Conservation (phyloP, 1,140 invertebrate genomes). For the Arctopsyche grandis region DNA sequence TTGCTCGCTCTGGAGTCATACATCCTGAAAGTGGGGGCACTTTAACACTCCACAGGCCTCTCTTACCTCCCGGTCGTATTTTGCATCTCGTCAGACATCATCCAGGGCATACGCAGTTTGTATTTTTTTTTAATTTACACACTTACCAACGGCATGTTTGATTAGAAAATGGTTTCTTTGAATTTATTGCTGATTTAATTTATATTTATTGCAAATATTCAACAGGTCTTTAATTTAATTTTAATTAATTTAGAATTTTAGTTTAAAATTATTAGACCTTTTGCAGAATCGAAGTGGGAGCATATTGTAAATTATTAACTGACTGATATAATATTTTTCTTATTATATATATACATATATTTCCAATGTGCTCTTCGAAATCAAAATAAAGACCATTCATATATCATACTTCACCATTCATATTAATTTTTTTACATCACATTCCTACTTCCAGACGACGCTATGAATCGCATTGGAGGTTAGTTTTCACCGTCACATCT, state of each 20-base stretch:
- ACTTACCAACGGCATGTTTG: slow-evolving; percentile 9
- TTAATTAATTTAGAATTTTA: too few species aligned
- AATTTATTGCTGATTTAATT: slow-evolving; percentile 11
- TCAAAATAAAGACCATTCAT: background rate
- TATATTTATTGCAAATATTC: background rate
- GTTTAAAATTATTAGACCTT: too few species aligned
- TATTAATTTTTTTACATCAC: slow-evolving; percentile 10
- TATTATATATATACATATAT: too few species aligned
- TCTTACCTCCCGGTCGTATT: slow-evolving; percentile 89
- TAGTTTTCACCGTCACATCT: slow-evolving; percentile 21
- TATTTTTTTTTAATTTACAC: slow-evolving; percentile 55
- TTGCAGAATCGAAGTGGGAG: too few species aligned
- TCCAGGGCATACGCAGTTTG: slow-evolving; percentile 84
- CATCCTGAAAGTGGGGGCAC: slow-evolving; percentile 80
- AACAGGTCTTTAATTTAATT: too few species aligned
- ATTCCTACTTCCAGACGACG: slow-evolving; percentile 68
- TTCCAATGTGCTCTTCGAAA: too few species aligned
- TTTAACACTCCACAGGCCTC: slow-evolving; percentile 81
- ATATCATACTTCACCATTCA: background rate
- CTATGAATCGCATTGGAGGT: slow-evolving; percentile 80
- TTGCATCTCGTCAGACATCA: slow-evolving; percentile 92
- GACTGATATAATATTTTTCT: too few species aligned
- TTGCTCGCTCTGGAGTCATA: slow-evolving; percentile 70
- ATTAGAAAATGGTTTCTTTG: slow-evolving; percentile 20
- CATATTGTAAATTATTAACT: too few species aligned